Conservation (phyloP, 2,113 vertebrate genomes). For the Centropus bengalensis region DNA sequence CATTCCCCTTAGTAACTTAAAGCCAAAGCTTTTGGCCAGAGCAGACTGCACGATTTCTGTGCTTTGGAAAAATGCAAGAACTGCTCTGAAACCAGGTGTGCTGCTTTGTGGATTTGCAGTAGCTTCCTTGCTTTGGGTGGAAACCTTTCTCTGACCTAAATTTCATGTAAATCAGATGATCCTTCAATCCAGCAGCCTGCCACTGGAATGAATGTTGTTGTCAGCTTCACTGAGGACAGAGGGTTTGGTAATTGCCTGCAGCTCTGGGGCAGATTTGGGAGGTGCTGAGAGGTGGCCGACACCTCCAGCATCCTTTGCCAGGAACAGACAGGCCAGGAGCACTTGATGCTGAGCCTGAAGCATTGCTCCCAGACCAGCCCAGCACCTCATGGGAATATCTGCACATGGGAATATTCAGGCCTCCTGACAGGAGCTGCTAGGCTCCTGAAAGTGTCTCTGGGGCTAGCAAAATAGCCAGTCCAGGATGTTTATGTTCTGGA, state of each 20-base stretch:
- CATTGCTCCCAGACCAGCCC: not conserved
- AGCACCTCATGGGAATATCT: accelerated
- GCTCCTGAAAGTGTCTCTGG: accelerated
- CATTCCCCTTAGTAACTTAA: not conserved
- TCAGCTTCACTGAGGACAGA: accelerated
- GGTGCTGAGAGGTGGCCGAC: accelerated
- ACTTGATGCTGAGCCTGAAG: not conserved
- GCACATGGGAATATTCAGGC: too few relatives aligned
- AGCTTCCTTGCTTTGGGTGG: not conserved
- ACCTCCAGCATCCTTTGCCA: accelerated
- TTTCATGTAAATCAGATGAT: not conserved
- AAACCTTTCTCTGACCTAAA: not conserved
- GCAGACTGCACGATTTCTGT: not conserved
- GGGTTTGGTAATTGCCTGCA: not conserved
- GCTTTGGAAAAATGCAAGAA: not conserved
- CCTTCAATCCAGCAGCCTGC: not conserved
- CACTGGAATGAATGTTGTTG: not conserved
- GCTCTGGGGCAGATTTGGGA: not conserved
- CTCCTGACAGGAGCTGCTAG: not conserved
- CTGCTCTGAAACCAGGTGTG: not conserved
- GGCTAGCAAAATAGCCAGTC: not conserved
- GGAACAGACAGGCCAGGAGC: not conserved
- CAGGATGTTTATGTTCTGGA: not conserved
- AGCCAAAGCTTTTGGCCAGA: not conserved
- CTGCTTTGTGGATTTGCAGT: not conserved